Percentiles rank a stretch among this genome's conserved stretches.
Evolutionary conservation across 2,113 vertebrate species (phyloP).

Genomic region (Rana temporaria): DNA sequence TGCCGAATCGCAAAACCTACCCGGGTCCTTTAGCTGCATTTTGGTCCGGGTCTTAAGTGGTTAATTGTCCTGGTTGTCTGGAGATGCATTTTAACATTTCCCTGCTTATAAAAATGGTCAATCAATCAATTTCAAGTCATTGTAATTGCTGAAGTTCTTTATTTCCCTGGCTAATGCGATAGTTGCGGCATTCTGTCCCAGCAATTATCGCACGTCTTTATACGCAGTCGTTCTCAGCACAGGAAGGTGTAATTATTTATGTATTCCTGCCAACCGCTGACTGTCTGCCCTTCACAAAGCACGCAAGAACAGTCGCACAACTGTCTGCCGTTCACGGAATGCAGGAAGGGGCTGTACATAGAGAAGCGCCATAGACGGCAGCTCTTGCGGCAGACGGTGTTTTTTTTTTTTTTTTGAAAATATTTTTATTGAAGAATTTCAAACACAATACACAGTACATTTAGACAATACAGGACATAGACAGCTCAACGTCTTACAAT

Average conservation of each 20-base stretch:
- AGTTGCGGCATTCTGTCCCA: neutral
- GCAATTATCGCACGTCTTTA: neutral
- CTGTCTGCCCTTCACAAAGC: constrained; percentile 35
- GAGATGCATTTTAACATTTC: no score
- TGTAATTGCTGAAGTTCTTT: neutral
- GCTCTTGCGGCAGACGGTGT: constrained; percentile 3
- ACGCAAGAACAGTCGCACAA: neutral
- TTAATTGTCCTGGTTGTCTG: no score
- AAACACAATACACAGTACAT: no score
- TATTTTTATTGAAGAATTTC: no score
- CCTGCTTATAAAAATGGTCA: neutral
- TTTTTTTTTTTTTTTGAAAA: no score
- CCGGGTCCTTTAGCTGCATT: no score
- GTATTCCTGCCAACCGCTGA: neutral
- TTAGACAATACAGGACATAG: no score
- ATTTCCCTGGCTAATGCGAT: neutral
- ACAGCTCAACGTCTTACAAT: no score
- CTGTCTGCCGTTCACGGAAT: neutral
- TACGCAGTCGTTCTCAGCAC: neutral
- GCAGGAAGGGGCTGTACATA: neutral
- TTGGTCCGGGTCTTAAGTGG: no score
- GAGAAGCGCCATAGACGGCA: neutral
- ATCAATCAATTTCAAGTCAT: neutral
- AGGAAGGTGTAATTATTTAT: constrained; percentile 23
- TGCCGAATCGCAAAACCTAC: no score